phyloP scores from a whole-genome alignment of 2,888 invertebrate species.

The Stramonita haemastoma region DNA sequence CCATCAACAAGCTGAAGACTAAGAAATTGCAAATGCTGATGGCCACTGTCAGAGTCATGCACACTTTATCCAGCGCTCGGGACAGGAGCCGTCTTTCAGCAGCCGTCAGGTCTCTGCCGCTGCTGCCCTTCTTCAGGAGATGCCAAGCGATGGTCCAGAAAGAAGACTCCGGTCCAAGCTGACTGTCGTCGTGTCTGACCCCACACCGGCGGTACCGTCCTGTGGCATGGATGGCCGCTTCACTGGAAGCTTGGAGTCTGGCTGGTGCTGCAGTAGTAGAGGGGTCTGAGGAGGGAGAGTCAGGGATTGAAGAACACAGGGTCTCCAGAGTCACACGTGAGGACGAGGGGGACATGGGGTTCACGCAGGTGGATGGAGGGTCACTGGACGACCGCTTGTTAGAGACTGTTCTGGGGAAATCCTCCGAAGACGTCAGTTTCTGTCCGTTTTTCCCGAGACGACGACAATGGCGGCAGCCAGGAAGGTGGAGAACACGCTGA shows the following conservation, averaged over 20 bases:
- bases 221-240: background rate
- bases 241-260: background rate
- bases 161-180: background rate
- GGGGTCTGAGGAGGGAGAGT: background rate
- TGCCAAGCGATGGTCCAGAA: background rate
- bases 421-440: background rate
- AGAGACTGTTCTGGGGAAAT: background rate
- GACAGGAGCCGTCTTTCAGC: slow-evolving; percentile 1
- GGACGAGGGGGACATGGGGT: background rate
- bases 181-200: background rate
- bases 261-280: background rate
- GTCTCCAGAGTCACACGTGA: background rate
- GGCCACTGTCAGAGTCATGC: slow-evolving; percentile 20
- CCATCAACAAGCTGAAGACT: background rate
- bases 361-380: background rate
- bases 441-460: background rate
- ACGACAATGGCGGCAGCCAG: background rate
- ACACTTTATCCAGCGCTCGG: background rate
- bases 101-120: background rate
- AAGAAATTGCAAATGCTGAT: slow-evolving; percentile 23
- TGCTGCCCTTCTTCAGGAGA: background rate
- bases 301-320: background rate
- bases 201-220: background rate
- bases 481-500: background rate
- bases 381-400: background rate